These are phyloP conservation scores for Ptychobarbus kaznakovi DNA, from an alignment of 2,797 vertebrate genomes.

Conservation along the genomic window DNA sequence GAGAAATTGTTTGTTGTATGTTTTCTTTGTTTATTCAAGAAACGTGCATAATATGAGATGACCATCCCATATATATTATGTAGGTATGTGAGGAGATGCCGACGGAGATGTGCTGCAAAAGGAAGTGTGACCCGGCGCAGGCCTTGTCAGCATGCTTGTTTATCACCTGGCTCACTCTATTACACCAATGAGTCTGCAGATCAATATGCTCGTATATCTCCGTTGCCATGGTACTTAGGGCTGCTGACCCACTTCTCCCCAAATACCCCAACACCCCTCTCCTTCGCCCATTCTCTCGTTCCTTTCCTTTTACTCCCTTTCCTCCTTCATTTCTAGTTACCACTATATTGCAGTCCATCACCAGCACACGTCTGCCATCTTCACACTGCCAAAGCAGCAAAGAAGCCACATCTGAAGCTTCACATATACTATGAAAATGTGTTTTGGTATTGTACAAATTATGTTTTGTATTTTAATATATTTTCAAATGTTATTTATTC, in stretches of 20 bases:
- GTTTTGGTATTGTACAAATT: background rate
- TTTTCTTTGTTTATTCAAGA: background rate
- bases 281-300: no score
- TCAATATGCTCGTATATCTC: constrained; percentile 60
- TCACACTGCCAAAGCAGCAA: background rate
- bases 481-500: background rate
- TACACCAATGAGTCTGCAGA: constrained; percentile 56
- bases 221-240: constrained; percentile 53
- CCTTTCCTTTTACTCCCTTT: background rate
- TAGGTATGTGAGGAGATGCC: background rate
- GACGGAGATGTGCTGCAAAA: background rate
- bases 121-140: constrained; percentile 27
- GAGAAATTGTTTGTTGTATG: background rate
- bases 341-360: background rate
- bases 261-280: constrained; percentile 38
- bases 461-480: background rate
- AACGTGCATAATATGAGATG: background rate
- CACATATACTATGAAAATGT: background rate
- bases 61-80: background rate
- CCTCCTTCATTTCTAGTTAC: background rate
- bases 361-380: background rate
- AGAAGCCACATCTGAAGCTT: background rate
- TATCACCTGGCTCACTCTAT: constrained; percentile 60
- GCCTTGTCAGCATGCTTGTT: constrained; percentile 56
- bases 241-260: constrained; percentile 55